Evolutionary conservation across 2,888 invertebrate species (phyloP).

Genomic region (Lutraria lutraria): DNA sequence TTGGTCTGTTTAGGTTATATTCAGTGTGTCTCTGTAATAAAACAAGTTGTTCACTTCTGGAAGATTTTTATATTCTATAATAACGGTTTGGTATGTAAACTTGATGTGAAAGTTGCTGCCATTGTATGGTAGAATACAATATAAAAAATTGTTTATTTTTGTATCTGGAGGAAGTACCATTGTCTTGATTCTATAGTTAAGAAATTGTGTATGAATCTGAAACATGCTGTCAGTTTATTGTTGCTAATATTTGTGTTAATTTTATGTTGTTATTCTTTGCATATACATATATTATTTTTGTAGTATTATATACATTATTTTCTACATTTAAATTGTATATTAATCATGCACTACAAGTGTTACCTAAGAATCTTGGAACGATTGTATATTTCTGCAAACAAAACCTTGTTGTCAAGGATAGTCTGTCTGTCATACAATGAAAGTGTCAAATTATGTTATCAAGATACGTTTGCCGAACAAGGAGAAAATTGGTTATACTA

Average conservation of each 20-base stretch:
- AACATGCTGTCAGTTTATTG: not conserved
- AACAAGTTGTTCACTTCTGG: too few relatives aligned
- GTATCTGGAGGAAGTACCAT: too few relatives aligned
- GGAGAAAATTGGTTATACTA: not conserved
- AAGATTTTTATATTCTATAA: too few relatives aligned
- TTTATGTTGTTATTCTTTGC: slow-evolving; percentile 39
- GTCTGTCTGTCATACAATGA: not conserved
- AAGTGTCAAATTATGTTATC: not conserved
- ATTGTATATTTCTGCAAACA: not conserved
- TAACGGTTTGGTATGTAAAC: too few relatives aligned
- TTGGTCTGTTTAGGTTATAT: too few relatives aligned
- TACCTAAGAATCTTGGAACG: not conserved
- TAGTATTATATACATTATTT: slow-evolving; percentile 41
- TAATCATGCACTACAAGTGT: slow-evolving; percentile 10
- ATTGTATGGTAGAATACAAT: too few relatives aligned
- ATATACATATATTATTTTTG: slow-evolving; percentile 42
- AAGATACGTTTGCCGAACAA: not conserved
- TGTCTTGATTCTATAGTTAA: too few relatives aligned
- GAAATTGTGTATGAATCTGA: too few relatives aligned
- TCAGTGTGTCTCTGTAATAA: too few relatives aligned
- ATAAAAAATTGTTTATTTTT: too few relatives aligned
- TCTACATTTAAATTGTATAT: slow-evolving; percentile 5
- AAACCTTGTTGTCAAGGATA: not conserved
- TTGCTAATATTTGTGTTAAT: not conserved
- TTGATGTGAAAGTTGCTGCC: too few relatives aligned